Conservation (phyloP, 2,888 invertebrate genomes). For the Athrips mouffetella region DNA sequence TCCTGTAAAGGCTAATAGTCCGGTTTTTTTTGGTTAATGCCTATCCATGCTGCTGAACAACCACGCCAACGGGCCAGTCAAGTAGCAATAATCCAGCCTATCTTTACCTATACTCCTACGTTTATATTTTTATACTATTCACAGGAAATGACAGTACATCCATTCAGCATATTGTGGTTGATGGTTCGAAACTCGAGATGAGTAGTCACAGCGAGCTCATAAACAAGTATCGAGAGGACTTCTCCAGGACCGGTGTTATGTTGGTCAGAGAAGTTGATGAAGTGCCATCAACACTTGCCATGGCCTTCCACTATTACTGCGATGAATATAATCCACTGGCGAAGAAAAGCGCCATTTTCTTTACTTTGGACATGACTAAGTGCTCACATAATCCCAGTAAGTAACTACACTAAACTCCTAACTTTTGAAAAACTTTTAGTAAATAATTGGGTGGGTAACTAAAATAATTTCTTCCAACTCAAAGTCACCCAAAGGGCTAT, state of each 20-base stretch:
- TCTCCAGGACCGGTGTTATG: constrained; percentile 57
- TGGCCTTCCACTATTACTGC: constrained; percentile 74
- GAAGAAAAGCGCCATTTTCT: constrained; percentile 65
- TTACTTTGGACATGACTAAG: constrained; percentile 58
- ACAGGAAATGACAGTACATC: constrained; percentile 51
- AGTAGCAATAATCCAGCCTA: too few relatives aligned
- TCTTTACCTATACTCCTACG: too few relatives aligned
- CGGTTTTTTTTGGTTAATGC: too few relatives aligned
- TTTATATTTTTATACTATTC: constrained; percentile 17
- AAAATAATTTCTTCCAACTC: not conserved
- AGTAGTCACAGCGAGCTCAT: constrained; percentile 53
- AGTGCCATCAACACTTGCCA: constrained; percentile 59
- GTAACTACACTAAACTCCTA: not conserved
- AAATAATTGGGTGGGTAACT: not conserved
- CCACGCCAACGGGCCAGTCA: too few relatives aligned
- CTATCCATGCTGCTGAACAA: too few relatives aligned
- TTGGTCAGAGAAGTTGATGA: constrained; percentile 56
- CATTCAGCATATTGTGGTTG: constrained; percentile 45
- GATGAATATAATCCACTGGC: constrained; percentile 69
- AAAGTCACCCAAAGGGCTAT: too few relatives aligned
- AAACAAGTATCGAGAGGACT: constrained; percentile 43
- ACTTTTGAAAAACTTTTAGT: too few relatives aligned
- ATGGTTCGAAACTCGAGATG: constrained; percentile 46
- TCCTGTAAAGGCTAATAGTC: too few relatives aligned
- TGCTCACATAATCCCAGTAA: constrained; percentile 48